Evolutionary conservation across 2,113 vertebrate genomes (phyloP).

Genomic region (Sialia sialis): DNA sequence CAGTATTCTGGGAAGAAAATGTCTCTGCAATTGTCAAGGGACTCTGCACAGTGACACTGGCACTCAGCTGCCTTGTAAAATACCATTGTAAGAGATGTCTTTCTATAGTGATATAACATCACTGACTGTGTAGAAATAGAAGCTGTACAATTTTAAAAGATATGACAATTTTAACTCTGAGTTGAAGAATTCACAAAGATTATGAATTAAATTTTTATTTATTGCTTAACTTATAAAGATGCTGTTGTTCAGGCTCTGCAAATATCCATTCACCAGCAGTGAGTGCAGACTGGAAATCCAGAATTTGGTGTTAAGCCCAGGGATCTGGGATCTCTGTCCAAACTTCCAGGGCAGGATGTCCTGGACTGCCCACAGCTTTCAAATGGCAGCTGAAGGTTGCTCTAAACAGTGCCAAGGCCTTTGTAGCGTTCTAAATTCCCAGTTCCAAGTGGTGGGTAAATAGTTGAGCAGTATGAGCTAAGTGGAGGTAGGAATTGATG

Average conservation of each 20-base stretch:
- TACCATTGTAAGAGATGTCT: background rate
- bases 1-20: background rate
- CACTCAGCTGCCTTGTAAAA: background rate
- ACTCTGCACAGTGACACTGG: background rate
- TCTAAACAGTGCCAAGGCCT: background rate
- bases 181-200: background rate
- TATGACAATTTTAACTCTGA: background rate
- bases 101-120: background rate
- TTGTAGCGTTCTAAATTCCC: background rate
- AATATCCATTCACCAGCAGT: background rate
- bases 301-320: background rate
- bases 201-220: background rate
- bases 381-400: background rate
- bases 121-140: background rate
- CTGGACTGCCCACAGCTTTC: background rate
- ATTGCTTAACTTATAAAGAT: background rate
- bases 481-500: background rate
- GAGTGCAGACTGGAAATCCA: background rate
- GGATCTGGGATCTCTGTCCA: background rate
- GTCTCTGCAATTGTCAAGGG: background rate
- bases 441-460: background rate
- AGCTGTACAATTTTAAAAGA: background rate
- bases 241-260: background rate
- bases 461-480: background rate
- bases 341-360: accelerated